Percentiles rank a stretch among this genome's conserved stretches.
These are phyloP conservation scores for Exaiptasia diaphana DNA, from an alignment of 64 coral and sea anemone genomes.

Conservation along the genomic window DNA sequence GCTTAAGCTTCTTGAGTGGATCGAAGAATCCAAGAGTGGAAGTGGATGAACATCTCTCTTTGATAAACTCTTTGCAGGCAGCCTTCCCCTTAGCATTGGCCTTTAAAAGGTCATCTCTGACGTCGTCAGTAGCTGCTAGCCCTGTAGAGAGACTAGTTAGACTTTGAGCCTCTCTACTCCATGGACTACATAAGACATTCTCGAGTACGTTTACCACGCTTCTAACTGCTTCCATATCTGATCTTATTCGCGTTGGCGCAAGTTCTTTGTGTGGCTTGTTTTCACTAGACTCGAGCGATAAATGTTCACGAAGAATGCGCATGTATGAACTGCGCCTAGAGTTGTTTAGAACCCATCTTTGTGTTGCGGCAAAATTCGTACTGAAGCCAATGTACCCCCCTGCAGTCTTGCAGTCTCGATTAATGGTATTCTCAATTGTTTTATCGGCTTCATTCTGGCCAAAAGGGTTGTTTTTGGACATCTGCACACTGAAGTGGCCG, in stretches of 20 bases:
- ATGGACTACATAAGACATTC: conserved; percentile 22
- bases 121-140: background rate
- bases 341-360: conserved; percentile 58
- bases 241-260: conserved; percentile 31
- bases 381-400: conserved; percentile 54
- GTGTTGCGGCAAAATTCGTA: conserved; percentile 31
- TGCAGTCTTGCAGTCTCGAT: conserved; percentile 43
- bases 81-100: background rate
- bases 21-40: conserved; percentile 39
- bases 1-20: conserved; percentile 49
- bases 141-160: conserved; percentile 11
- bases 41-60: conserved; percentile 15
- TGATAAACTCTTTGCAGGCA: background rate
- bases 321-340: conserved; percentile 30
- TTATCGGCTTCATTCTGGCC: conserved; percentile 2
- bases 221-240: conserved; percentile 11
- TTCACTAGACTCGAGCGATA: background rate
- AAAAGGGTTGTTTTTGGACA: conserved; percentile 22
- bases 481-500: conserved; percentile 40
- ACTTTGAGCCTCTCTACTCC: background rate
- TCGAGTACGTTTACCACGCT: conserved; percentile 10
- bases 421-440: conserved; percentile 41
- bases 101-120: background rate
- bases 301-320: conserved; percentile 20
- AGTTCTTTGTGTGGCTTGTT: conserved; percentile 28